phyloP scores from a whole-genome alignment of 2,797 vertebrate species.

The Phoeniculus purpureus region DNA sequence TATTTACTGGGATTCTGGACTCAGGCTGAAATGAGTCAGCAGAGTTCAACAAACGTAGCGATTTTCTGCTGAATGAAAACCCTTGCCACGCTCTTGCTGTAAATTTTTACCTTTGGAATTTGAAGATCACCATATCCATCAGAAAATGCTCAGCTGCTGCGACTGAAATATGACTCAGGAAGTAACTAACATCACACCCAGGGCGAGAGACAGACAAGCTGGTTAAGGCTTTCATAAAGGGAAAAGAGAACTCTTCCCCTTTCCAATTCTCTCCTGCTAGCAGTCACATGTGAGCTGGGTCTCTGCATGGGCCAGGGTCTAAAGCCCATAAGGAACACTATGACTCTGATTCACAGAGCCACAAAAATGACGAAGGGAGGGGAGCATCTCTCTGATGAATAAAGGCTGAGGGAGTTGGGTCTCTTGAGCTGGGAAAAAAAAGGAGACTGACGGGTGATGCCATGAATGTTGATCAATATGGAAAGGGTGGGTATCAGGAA shows the following conservation, averaged over 20 bases:
- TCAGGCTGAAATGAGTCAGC: neutral
- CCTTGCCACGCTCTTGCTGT: rapidly evolving
- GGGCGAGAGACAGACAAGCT: neutral
- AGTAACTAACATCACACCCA: too few species aligned
- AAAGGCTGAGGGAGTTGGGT: too few species aligned
- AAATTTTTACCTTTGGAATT: neutral
- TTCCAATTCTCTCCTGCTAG: neutral
- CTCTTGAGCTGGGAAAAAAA: too few species aligned
- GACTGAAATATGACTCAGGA: neutral
- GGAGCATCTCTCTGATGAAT: too few species aligned
- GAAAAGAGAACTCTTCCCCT: neutral
- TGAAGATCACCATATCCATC: rapidly evolving
- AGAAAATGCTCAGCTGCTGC: neutral
- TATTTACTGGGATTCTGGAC: neutral
- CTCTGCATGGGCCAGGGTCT: neutral
- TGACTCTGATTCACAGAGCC: neutral
- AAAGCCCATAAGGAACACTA: neutral
- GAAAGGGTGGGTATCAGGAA: too few species aligned
- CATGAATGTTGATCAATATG: too few species aligned
- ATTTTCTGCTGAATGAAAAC: neutral
- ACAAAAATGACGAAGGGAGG: too few species aligned
- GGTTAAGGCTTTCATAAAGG: neutral
- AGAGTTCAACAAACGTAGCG: neutral
- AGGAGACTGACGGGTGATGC: too few species aligned
- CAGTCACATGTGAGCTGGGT: neutral